phyloP scores from a whole-genome alignment of 2,797 vertebrate genomes.

The Pygocentrus nattereri region DNA sequence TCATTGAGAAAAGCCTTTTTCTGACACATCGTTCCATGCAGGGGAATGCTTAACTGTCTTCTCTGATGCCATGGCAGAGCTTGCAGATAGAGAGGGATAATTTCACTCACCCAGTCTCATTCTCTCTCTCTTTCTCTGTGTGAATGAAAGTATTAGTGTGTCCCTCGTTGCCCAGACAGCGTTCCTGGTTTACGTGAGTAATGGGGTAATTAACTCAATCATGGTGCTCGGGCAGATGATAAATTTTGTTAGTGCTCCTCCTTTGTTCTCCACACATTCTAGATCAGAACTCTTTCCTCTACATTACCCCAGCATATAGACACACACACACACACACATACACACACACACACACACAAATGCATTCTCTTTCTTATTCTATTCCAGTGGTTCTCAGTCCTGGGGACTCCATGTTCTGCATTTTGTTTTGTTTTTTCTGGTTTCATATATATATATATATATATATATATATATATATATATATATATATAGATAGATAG shows the following conservation, averaged over 20 bases:
- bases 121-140: slow-evolving; percentile 33
- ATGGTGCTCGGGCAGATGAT: slow-evolving; percentile 59
- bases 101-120: background rate
- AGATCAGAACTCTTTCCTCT: slow-evolving; percentile 62
- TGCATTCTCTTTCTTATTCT: background rate
- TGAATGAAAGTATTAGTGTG: slow-evolving; percentile 21
- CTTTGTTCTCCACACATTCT: slow-evolving; percentile 55
- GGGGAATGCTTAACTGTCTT: background rate
- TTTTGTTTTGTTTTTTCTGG: background rate
- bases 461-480: no score
- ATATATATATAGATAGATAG: no score
- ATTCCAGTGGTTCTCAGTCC: background rate
- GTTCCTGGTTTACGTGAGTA: slow-evolving; percentile 61
- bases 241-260: slow-evolving; percentile 59
- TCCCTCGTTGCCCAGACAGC: slow-evolving; percentile 20
- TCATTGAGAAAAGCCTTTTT: no score
- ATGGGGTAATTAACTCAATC: slow-evolving; percentile 65
- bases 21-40: background rate
- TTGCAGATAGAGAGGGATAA: background rate
- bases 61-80: background rate
- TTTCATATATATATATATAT: no score
- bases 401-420: no score
- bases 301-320: slow-evolving; percentile 54
- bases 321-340: slow-evolving; percentile 8
- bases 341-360: background rate